phyloP scores from a whole-genome alignment of 2,888 invertebrate species.

The Acronicta aceris region DNA sequence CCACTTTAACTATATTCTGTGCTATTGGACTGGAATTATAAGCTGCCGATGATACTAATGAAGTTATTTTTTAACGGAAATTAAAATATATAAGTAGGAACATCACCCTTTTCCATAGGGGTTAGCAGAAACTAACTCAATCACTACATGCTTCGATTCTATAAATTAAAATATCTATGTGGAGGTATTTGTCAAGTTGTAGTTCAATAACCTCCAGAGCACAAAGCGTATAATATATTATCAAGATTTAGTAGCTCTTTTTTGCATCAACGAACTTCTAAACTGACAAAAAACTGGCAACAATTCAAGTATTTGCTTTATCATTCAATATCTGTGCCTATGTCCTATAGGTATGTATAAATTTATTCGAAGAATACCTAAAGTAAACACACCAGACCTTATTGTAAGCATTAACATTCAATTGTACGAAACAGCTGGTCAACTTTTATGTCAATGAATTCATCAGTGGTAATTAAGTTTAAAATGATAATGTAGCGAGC shows the following conservation, averaged over 20 bases:
- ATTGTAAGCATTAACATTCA: slow-evolving; percentile 35
- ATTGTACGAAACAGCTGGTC: slow-evolving; percentile 64
- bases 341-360: not conserved
- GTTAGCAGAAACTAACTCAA: too few species aligned
- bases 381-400: not conserved
- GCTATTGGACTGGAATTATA: too few species aligned
- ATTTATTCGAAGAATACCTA: not conserved
- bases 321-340: not conserved
- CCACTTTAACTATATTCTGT: too few species aligned
- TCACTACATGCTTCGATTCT: not conserved
- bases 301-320: slow-evolving; percentile 8
- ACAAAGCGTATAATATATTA: slow-evolving; percentile 33
- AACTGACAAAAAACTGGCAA: slow-evolving; percentile 16
- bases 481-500: slow-evolving; percentile 41
- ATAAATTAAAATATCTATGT: not conserved
- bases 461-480: slow-evolving; percentile 67
- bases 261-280: slow-evolving; percentile 22
- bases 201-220: slow-evolving; percentile 38
- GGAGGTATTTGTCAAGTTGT: slow-evolving; percentile 19
- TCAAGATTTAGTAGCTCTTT: slow-evolving; percentile 21
- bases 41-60: too few species aligned
- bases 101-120: too few species aligned
- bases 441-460: slow-evolving; percentile 73
- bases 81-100: too few species aligned
- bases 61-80: too few species aligned